Percentiles rank a stretch among this genome's conserved stretches.
These are phyloP conservation scores for Sorex araneus DNA, from an alignment of 2,113 vertebrate species.

Conservation along the genomic window DNA sequence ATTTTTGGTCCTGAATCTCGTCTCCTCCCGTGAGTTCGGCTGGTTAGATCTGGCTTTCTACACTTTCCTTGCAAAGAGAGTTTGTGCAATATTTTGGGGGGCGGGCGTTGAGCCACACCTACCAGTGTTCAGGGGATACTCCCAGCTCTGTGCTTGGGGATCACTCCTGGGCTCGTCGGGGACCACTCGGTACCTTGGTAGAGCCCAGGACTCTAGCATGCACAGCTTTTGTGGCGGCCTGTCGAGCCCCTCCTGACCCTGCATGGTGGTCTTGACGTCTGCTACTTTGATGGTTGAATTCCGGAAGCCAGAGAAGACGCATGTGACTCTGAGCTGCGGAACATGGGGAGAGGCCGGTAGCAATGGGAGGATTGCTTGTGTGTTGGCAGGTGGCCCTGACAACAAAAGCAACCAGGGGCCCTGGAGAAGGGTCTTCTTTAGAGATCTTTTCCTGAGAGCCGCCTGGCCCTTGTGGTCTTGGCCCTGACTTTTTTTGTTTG, in stretches of 20 bases:
- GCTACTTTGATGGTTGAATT: neutral
- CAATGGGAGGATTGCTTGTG: fast-evolving
- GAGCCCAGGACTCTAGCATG: too few relatives aligned
- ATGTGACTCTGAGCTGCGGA: neutral
- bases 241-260: too few relatives aligned
- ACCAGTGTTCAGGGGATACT: too few relatives aligned
- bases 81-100: neutral
- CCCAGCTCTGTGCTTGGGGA: too few relatives aligned
- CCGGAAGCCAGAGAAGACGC: neutral
- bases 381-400: neutral
- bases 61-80: neutral
- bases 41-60: neutral
- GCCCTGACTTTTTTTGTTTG: too few relatives aligned
- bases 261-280: too few relatives aligned
- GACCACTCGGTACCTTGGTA: too few relatives aligned
- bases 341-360: neutral
- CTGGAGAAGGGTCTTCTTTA: neutral
- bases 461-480: too few relatives aligned
- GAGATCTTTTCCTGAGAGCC: neutral
- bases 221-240: too few relatives aligned
- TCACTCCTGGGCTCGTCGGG: too few relatives aligned
- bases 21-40: neutral
- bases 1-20: neutral
- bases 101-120: too few relatives aligned
- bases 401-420: neutral